phyloP scores from a whole-genome alignment of 2,888 invertebrate genomes.

The Aphodius granarius region DNA sequence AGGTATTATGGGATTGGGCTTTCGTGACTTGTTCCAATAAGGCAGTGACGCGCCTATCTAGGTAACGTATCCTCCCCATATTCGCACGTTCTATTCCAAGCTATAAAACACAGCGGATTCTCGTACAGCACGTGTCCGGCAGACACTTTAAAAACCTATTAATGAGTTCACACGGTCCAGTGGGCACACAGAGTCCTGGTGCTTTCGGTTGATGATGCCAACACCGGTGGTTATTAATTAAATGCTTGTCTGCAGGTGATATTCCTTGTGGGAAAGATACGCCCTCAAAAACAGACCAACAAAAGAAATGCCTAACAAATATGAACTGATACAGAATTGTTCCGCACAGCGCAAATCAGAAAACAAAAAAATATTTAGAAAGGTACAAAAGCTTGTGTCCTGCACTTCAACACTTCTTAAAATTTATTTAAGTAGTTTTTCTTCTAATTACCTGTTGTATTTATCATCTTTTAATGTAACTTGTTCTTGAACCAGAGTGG shows the following conservation, averaged over 20 bases:
- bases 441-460: neutral
- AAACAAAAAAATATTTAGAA: too few species aligned
- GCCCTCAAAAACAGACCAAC: too few species aligned
- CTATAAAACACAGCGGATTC: neutral
- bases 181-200: neutral
- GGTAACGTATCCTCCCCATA: neutral
- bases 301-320: too few species aligned
- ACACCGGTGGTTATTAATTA: neutral
- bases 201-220: neutral
- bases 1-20: neutral
- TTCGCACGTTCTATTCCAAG: neutral
- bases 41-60: neutral
- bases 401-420: neutral
- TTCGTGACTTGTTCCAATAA: slow-evolving; percentile 6
- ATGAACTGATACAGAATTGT: too few species aligned
- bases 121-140: slow-evolving; percentile 9
- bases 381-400: too few species aligned
- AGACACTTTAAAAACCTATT: slow-evolving; percentile 7
- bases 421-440: neutral
- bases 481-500: neutral
- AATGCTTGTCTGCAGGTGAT: neutral
- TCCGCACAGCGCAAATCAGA: too few species aligned
- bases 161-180: slow-evolving; percentile 14
- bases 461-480: neutral
- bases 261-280: neutral